A percentile compares a stretch with the other conserved stretches of the same genome.
These are phyloP conservation scores for Perithous albicinctus DNA, from an alignment of 2,888 invertebrate species.

Conservation along the genomic window DNA sequence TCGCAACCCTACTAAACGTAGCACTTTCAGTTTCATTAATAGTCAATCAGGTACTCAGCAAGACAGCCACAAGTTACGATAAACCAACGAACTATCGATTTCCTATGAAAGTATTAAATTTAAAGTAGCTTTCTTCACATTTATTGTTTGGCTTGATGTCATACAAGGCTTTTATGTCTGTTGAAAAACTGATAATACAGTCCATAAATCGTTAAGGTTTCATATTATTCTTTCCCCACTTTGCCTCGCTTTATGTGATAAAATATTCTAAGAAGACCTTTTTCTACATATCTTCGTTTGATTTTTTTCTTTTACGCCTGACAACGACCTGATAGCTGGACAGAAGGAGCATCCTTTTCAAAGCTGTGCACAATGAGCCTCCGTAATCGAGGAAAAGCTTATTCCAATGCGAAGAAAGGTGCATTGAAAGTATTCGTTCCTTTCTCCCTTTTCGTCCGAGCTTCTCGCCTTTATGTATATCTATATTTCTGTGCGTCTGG, in stretches of 20 bases:
- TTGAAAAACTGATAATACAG: not conserved
- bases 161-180: too few relatives aligned
- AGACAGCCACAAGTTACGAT: too few relatives aligned
- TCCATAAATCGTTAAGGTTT: not conserved
- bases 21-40: too few relatives aligned
- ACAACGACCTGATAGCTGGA: conserved; percentile 48
- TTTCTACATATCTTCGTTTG: not conserved
- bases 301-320: conserved; percentile 26
- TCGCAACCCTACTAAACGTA: too few relatives aligned
- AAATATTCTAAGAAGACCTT: conserved; percentile 25
- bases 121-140: not conserved
- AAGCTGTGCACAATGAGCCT: conserved; percentile 43
- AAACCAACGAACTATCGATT: too few relatives aligned
- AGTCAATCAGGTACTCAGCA: too few relatives aligned
- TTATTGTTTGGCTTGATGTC: too few relatives aligned
- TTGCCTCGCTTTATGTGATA: not conserved
- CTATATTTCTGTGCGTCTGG: conserved; percentile 39
- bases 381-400: conserved; percentile 61
- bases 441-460: conserved; percentile 11
- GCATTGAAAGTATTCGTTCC: conserved; percentile 49
- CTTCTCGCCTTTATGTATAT: conserved; percentile 28
- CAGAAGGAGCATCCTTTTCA: conserved; percentile 39
- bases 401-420: conserved; percentile 49
- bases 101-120: not conserved
- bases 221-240: not conserved